Percentiles rank a stretch among this genome's conserved stretches.
Evolutionary conservation across 1,140 invertebrate genomes (phyloP).

Genomic region (Trachymyrmex septentrionalis): DNA sequence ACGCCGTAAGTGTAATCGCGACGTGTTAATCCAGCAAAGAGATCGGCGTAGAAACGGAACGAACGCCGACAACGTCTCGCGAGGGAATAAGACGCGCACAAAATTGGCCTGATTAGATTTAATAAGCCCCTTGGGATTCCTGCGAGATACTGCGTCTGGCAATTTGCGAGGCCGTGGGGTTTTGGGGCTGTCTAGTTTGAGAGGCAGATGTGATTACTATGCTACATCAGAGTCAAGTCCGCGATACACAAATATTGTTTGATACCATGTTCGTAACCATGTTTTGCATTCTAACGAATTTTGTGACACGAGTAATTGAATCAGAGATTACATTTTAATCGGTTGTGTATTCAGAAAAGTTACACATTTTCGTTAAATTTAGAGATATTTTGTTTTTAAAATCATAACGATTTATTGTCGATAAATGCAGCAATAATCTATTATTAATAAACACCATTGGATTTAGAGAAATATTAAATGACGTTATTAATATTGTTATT

Average conservation of each 20-base stretch:
- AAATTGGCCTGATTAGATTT: conserved; percentile 75
- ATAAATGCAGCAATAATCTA: background rate
- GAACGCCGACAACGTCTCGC: conserved; percentile 45
- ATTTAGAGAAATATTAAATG: background rate
- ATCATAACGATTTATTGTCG: background rate
- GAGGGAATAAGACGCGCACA: conserved; percentile 62
- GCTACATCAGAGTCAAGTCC: conserved; percentile 32
- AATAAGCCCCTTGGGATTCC: conserved; percentile 67
- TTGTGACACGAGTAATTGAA: background rate
- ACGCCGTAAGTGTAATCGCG: conserved; percentile 42
- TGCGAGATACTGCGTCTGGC: conserved; percentile 58
- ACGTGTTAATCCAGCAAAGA: conserved; percentile 54
- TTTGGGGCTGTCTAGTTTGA: conserved; percentile 59
- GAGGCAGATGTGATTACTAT: conserved; percentile 61
- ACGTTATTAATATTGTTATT: background rate
- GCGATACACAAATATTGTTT: conserved; percentile 1
- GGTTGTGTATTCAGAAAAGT: background rate
- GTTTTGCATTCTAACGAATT: background rate
- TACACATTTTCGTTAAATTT: background rate
- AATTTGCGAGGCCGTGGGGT: conserved; percentile 67
- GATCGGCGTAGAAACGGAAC: conserved; percentile 46
- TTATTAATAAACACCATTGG: background rate
- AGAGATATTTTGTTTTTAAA: background rate
- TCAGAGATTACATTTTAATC: background rate
- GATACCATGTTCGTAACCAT: background rate